Evolutionary conservation across 2,797 vertebrate species (phyloP).

Genomic region (Triplophysa bombifrons): DNA sequence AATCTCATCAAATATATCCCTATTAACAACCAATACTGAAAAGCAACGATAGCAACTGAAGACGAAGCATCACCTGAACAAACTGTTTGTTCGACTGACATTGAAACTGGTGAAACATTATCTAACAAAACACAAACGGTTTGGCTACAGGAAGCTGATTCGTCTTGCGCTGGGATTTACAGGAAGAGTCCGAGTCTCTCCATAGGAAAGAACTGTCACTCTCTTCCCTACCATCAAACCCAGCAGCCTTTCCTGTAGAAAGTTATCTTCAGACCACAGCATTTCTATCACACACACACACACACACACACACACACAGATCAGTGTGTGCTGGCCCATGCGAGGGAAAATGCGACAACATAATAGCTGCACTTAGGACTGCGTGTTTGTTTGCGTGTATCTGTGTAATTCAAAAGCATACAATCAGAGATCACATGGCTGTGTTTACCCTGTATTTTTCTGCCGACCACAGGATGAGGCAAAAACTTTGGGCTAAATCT

Average conservation of each 20-base stretch:
- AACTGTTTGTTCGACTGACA: neutral
- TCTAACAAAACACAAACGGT: neutral
- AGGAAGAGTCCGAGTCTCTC: constrained; percentile 34
- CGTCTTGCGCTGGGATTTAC: constrained; percentile 9
- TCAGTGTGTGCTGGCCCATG: constrained; percentile 11
- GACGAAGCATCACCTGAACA: neutral
- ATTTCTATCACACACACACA: constrained; percentile 22
- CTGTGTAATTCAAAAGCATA: constrained; percentile 1
- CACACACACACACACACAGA: constrained; percentile 23
- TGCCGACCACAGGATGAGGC: constrained; percentile 25
- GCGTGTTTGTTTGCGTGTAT: constrained; percentile 9
- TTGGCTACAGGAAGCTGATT: constrained; percentile 25
- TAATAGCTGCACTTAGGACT: constrained; percentile 25
- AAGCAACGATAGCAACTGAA: neutral
- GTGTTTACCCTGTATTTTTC: constrained; percentile 36
- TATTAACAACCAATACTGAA: neutral
- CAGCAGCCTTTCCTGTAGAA: constrained; percentile 55
- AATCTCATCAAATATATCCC: too few species aligned
- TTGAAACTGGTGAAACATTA: neutral
- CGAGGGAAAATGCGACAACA: constrained; percentile 39
- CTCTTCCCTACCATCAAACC: constrained; percentile 37
- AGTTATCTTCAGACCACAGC: constrained; percentile 45
- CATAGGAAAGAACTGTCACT: constrained; percentile 45
- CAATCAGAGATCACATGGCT: constrained; percentile 40
- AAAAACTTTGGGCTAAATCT: constrained; percentile 9